These are phyloP conservation scores for Stegodyphus mimosarum DNA, from an alignment of 1,140 invertebrate species.

Conservation along the genomic window DNA sequence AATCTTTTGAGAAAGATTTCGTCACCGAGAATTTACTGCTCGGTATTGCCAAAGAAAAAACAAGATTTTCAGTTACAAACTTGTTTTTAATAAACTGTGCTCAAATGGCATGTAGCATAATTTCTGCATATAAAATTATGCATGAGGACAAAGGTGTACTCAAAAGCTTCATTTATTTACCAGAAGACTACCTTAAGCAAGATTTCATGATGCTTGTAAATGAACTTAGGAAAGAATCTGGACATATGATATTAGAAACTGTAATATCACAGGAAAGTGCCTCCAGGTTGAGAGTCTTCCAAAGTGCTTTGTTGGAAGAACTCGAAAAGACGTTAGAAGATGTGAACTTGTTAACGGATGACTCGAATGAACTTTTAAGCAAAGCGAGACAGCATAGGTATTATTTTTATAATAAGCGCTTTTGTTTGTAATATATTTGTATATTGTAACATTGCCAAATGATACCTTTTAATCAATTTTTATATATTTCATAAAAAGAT, in stretches of 20 bases:
- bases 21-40: slow-evolving; percentile 4
- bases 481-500: slow-evolving; percentile 3
- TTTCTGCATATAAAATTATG: slow-evolving; percentile 28
- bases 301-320: not conserved
- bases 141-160: not conserved
- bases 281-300: not conserved
- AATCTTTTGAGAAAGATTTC: slow-evolving; percentile 22
- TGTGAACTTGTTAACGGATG: not conserved
- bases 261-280: not conserved
- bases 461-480: slow-evolving; percentile 10
- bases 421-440: no score
- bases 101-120: not conserved
- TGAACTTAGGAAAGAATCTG: not conserved
- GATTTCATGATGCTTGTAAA: slow-evolving; percentile 9
- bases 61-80: not conserved
- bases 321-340: not conserved
- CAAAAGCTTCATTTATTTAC: not conserved
- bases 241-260: not conserved
- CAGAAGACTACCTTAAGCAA: not conserved
- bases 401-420: no score
- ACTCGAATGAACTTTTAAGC: slow-evolving; percentile 4
- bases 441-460: not conserved
- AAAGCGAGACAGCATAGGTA: not conserved
- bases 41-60: not conserved
- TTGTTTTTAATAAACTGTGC: slow-evolving; percentile 1